Percentiles rank a stretch among this genome's conserved stretches.
These are phyloP conservation scores for Brachionus koreanus DNA, from an alignment of 1,140 invertebrate species.

Conservation along the genomic window DNA sequence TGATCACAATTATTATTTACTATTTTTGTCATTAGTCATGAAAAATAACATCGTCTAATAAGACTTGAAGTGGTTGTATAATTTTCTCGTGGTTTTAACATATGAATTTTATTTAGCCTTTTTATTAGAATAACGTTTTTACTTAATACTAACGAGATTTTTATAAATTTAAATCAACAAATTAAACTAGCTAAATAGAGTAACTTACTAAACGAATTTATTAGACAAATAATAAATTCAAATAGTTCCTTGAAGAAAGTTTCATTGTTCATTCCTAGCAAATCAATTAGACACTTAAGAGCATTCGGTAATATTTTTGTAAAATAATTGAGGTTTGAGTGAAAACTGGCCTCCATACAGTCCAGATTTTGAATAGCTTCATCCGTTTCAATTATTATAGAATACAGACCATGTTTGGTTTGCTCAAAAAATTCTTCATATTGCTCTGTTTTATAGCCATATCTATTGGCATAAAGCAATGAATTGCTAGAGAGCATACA, in stretches of 20 bases:
- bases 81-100: background rate
- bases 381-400: background rate
- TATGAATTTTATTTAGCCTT: background rate
- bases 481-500: background rate
- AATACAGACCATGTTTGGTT: background rate
- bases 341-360: background rate
- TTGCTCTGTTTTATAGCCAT: background rate
- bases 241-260: slow-evolving; percentile 3
- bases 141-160: background rate
- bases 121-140: too few species aligned
- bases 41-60: background rate
- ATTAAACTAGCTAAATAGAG: too few species aligned
- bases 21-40: background rate
- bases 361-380: background rate
- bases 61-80: background rate
- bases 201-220: slow-evolving; percentile 15
- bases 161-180: background rate
- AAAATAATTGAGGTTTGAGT: background rate
- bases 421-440: background rate
- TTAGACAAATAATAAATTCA: background rate
- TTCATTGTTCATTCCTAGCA: slow-evolving; percentile 5
- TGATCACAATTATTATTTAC: background rate
- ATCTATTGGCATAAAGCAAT: background rate
- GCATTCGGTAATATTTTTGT: background rate
- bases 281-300: slow-evolving; percentile 27